These are phyloP conservation scores for Meandrusa payeni DNA, from an alignment of 2,888 invertebrate species.

Conservation along the genomic window DNA sequence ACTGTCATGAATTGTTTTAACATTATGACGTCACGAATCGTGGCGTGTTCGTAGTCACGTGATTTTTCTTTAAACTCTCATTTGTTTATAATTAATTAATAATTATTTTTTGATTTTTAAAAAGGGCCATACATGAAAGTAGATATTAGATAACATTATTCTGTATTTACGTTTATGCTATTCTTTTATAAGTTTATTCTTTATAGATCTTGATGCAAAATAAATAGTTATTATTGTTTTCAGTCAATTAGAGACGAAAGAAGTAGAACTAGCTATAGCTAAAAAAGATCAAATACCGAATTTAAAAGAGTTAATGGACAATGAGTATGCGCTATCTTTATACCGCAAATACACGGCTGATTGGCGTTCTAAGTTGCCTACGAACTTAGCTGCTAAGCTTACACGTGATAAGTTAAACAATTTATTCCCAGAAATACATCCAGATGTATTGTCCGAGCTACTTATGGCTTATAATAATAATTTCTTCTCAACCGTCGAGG, in stretches of 20 bases:
- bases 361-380: conserved; percentile 78
- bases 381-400: conserved; percentile 85
- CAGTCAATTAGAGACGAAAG: conserved; percentile 70
- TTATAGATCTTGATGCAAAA: no score
- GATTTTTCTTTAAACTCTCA: no score
- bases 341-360: conserved; percentile 79
- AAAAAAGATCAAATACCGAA: conserved; percentile 68
- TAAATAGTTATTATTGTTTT: conserved; percentile 25
- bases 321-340: conserved; percentile 84
- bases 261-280: conserved; percentile 57
- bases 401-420: conserved; percentile 86
- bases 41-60: no score
- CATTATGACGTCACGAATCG: no score
- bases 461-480: conserved; percentile 85
- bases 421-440: conserved; percentile 85
- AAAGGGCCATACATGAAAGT: no score
- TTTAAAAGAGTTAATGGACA: conserved; percentile 87
- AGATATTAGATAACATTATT: no score
- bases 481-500: conserved; percentile 84
- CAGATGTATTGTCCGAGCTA: conserved; percentile 83
- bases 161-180: no score
- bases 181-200: no score
- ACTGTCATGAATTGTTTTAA: no score
- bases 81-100: no score
- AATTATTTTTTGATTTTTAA: no score